Base-by-base conservation (phyloP, 1,140 invertebrate genomes). In the Physella acuta region DNA sequence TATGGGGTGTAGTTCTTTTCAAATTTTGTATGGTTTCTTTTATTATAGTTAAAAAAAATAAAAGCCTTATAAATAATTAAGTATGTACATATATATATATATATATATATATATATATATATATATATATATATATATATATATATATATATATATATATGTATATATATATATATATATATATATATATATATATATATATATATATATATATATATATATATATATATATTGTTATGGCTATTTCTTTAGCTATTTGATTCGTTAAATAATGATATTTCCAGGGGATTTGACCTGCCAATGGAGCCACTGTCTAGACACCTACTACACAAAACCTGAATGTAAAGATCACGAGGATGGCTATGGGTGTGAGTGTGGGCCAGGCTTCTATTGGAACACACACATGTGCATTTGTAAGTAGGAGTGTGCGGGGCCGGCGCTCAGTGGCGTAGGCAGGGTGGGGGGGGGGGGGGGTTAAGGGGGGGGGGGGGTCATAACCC, bases 361-460 rank as follows among this genome's bases (percentile, higher is more conserved):
- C 0, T 86, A 86, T 71, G 79, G 78, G 8, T 86, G 84, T 72
- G 77, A 79, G 60, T 86, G 85, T 73, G 82, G 84, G 3, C 79
- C 84, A 3, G 85, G 85, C 20, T 85, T 84, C 62, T 76, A 81
- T 49, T 86, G 85, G 84, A 86, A 86, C 71, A 84, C 82, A 4
- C 63, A 81, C 24, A 79, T 75, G 61, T 86, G 85, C 76, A 84
- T 85, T 73, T 84, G 85, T 86, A 78, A 81, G 82, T 81, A 56
- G 34, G 24, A 44, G 39, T 44, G 39, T 8, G 39, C 8, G 39
- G n/a, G n/a, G n/a, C n/a, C n/a, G n/a, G n/a, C n/a, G n/a, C n/a
- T n/a, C n/a, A n/a, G n/a, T n/a, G n/a, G n/a, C n/a, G n/a, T n/a
- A n/a, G n/a, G n/a, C n/a, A n/a, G n/a, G n/a, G n/a, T n/a, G n/a